Evolutionary conservation across 1,140 invertebrate species (phyloP).

Genomic region (Neotoxoptera formosana): DNA sequence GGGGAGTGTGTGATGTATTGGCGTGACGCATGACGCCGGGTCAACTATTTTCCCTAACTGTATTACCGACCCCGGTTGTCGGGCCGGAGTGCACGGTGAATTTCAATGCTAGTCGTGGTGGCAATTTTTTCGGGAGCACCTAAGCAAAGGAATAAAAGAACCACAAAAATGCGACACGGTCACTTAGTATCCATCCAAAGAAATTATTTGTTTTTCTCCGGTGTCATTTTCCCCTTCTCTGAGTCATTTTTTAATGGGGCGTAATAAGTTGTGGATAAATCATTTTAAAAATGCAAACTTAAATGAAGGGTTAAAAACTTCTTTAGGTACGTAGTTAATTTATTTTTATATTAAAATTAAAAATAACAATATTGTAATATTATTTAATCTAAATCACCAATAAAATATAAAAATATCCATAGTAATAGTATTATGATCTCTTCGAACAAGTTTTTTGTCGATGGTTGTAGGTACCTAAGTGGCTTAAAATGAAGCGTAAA

Average conservation of each 20-base stretch:
- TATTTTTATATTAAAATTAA: too few species aligned
- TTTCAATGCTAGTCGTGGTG: not conserved
- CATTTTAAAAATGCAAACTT: too few species aligned
- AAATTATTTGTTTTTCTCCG: not conserved
- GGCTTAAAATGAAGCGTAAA: too few species aligned
- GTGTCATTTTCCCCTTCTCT: not conserved
- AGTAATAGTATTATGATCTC: too few species aligned
- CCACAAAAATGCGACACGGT: not conserved
- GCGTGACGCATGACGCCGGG: not conserved
- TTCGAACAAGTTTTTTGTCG: too few species aligned
- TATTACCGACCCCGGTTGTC: not conserved
- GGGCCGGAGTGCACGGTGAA: not conserved
- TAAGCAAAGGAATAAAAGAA: not conserved
- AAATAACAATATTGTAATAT: too few species aligned
- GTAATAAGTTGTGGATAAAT: not conserved
- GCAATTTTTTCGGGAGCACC: not conserved
- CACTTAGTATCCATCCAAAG: not conserved
- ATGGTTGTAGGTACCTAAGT: too few species aligned
- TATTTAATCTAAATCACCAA: too few species aligned
- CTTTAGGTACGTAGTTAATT: too few species aligned
- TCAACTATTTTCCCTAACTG: constrained; percentile 33
- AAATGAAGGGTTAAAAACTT: too few species aligned
- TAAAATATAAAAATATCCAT: too few species aligned
- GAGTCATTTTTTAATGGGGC: not conserved
- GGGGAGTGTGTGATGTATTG: constrained; percentile 13